A percentile compares a stretch with the other conserved stretches of the same genome.
phyloP scores from a whole-genome alignment of 2,888 invertebrate species.

The Exephanes ischioxanthus region DNA sequence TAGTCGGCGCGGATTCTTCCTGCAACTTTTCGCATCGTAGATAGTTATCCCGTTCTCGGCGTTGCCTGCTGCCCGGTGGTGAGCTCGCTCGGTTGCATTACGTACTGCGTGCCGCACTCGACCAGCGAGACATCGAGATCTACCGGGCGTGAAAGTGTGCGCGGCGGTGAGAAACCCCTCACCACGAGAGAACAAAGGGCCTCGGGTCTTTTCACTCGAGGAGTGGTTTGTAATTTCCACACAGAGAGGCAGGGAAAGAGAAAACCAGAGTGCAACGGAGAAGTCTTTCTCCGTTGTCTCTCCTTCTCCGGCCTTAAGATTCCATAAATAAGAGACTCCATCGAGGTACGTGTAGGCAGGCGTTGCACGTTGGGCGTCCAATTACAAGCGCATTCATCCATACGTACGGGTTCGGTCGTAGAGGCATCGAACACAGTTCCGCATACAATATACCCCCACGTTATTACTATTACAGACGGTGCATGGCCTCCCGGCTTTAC shows the following conservation, averaged over 20 bases:
- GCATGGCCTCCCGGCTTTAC: not conserved
- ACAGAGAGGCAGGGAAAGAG: slow-evolving; percentile 27
- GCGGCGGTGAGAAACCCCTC: slow-evolving; percentile 7
- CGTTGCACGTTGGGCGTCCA: slow-evolving; percentile 16
- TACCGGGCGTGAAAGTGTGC: slow-evolving; percentile 26
- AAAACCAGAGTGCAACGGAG: not conserved
- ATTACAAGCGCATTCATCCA: slow-evolving; percentile 9
- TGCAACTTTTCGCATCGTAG: slow-evolving; percentile 29
- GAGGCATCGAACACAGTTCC: not conserved
- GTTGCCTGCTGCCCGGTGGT: slow-evolving; percentile 17
- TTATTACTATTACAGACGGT: not conserved
- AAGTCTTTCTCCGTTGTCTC: not conserved
- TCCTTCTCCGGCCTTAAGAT: not conserved
- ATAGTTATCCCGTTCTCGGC: slow-evolving; percentile 24
- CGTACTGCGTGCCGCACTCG: slow-evolving; percentile 11
- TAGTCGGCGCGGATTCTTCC: slow-evolving; percentile 12
- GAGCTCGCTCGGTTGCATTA: slow-evolving; percentile 6
- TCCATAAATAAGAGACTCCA: slow-evolving; percentile 18
- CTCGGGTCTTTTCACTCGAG: slow-evolving; percentile 48
- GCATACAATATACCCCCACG: slow-evolving; percentile 9
- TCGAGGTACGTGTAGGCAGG: slow-evolving; percentile 1
- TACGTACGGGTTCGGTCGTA: not conserved
- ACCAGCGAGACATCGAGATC: slow-evolving; percentile 46
- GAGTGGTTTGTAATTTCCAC: slow-evolving; percentile 55
- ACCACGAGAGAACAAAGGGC: slow-evolving; percentile 50